Evolutionary conservation across 2,113 vertebrate genomes (phyloP), one percentile per base, ranked within the genome.

Genomic region (Nesoenas mayeri): DNA sequence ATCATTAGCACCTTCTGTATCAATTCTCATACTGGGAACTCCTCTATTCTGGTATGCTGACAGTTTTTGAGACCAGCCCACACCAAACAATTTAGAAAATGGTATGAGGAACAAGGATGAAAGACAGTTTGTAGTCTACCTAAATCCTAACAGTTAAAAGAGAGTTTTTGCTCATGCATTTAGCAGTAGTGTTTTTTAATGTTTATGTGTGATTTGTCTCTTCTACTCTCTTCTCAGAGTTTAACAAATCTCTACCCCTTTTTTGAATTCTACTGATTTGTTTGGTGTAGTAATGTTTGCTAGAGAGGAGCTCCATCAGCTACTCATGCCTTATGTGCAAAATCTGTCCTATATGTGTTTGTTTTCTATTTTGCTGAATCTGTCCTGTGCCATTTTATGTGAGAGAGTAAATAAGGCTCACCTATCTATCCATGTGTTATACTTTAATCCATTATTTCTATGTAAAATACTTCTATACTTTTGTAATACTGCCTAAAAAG

Each of bases 251-350:
- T 79, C 50, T 79, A 31, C 31, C 2, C 8, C 40, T 66, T 72
- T 62, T 72, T 42, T 42, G 5, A 9, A 44, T 79, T 15, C 36
- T 79, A 85, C 57, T 57, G 14, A 14, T 85, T 65, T 85, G 11
- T 71, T 91, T 22, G 12, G 6, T 2, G 1, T 53, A 54, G 25
- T 70, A 78, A 44, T n/a, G 19, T 40, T 34, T 48, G n/a, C 40
- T 47, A 58, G 60, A 58, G 50, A 67, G 48, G 34, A 74, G 14
- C 58, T 64, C 24, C 18, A 14, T 38, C 31, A 26, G 9, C 22
- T 86, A 60, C 25, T 32, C 70, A 56, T 48, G 29, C 40, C 36
- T 86, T 0, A 0, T 1, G 0, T 93, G 14, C 31, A 73, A 36
- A 79, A 91, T 48, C 65, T 84, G 48, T 51, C 34, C 31, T 60